Conservation (phyloP, 2,113 vertebrate genomes). For the Megaleporinus macrocephalus region DNA sequence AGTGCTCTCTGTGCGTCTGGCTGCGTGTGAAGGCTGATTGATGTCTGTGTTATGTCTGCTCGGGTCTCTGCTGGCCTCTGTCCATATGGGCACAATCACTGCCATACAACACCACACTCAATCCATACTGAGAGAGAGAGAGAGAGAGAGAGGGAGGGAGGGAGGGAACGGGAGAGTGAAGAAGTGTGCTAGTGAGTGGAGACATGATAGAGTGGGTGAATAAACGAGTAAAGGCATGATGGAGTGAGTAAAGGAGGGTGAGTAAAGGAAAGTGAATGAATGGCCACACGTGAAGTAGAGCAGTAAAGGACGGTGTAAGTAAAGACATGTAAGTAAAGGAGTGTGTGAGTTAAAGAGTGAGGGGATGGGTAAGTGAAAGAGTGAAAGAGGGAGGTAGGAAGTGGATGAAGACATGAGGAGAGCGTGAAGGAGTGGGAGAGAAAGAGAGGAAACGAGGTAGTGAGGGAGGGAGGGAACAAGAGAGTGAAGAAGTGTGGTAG, state of each 20-base stretch:
- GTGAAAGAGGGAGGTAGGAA: neutral
- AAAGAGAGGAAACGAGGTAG: neutral
- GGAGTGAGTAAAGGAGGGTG: neutral
- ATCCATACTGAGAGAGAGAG: neutral
- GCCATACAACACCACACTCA: neutral
- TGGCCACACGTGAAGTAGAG: no score
- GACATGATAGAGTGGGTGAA: neutral
- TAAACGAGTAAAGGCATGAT: neutral
- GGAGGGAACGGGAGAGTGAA: no score
- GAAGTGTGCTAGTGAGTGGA: neutral
- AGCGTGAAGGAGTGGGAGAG: neutral
- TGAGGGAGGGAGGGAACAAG: slow-evolving; percentile 5
- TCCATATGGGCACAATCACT: slow-evolving; percentile 54
- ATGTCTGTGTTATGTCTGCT: slow-evolving; percentile 66
- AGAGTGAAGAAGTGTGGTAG: neutral
- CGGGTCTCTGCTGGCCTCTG: slow-evolving; percentile 19
- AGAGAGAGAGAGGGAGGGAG: neutral
- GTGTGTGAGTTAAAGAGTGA: neutral
- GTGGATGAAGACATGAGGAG: neutral
- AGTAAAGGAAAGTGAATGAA: no score
- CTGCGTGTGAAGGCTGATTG: slow-evolving; percentile 50
- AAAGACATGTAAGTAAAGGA: neutral
- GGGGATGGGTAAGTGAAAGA: no score
- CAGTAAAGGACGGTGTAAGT: no score
- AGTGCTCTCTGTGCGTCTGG: neutral